These are phyloP conservation scores for Catostylus mosaicus DNA, from an alignment of 30 jellyfish, hydroid and myxozoan species.

Conservation along the genomic window DNA sequence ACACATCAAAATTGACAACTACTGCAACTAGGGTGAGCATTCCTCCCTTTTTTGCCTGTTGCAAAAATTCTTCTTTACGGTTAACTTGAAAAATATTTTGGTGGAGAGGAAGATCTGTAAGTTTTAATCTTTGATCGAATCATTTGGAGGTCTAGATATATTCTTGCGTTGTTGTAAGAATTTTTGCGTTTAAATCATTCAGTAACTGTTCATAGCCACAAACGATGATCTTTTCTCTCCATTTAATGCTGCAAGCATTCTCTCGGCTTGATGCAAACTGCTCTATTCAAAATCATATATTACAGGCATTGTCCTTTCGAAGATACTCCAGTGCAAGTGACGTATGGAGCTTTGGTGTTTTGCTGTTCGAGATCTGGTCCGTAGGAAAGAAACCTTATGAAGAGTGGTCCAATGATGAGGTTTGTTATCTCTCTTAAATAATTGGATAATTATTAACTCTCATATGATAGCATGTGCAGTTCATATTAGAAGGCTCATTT, in stretches of 20 bases:
- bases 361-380: constrained; percentile 92
- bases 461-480: no score
- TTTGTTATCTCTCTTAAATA: not conserved
- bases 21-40: not conserved
- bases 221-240: no score
- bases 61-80: no score
- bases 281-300: not conserved
- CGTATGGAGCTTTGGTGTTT: constrained; percentile 95
- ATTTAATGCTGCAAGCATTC: not conserved
- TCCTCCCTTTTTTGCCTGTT: no score
- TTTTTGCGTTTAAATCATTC: no score
- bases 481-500: no score
- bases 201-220: no score
- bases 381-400: constrained; percentile 88
- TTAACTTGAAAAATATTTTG: no score
- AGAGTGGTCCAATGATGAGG: constrained; percentile 79
- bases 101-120: no score
- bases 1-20: not conserved
- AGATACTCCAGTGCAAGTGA: constrained; percentile 91
- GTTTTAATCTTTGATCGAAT: no score
- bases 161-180: no score
- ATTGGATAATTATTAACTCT: no score
- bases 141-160: not conserved
- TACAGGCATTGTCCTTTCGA: constrained; percentile 82
- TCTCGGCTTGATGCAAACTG: not conserved